These are phyloP conservation scores for Nasonia oneida DNA, from an alignment of 2,888 invertebrate genomes.

Conservation along the genomic window DNA sequence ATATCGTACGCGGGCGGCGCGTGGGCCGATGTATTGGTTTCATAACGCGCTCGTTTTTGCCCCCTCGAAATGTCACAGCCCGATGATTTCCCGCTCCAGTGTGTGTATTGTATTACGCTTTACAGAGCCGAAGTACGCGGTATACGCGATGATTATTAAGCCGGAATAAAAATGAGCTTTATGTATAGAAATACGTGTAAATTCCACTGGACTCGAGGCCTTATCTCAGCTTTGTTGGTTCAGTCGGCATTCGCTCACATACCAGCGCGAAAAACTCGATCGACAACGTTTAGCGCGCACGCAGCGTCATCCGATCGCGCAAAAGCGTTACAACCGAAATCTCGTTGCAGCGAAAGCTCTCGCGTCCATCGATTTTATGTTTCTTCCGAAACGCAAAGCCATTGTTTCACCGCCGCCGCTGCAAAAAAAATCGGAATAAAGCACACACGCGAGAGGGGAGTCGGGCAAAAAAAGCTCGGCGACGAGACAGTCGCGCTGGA, in stretches of 20 bases:
- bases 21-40: background rate
- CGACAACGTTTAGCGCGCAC: background rate
- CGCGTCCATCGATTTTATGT: background rate
- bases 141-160: background rate
- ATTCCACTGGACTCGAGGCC: too few relatives aligned
- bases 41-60: background rate
- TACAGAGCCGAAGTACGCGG: too few relatives aligned
- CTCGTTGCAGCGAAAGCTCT: background rate
- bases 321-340: background rate
- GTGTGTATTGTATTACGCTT: too few relatives aligned
- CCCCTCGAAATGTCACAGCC: background rate
- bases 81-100: background rate
- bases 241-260: background rate
- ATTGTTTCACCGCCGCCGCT: conserved; percentile 1
- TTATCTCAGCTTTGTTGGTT: too few relatives aligned
- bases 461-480: background rate
- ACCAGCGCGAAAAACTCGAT: background rate
- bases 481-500: background rate
- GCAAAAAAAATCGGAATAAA: background rate
- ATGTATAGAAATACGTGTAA: too few relatives aligned
- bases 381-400: conserved; percentile 10
- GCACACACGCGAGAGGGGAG: background rate
- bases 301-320: background rate
- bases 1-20: background rate
- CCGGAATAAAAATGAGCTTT: too few relatives aligned